Evolutionary conservation across 2,797 vertebrate genomes (phyloP).

Genomic region (Arnoldichthys spilopterus): DNA sequence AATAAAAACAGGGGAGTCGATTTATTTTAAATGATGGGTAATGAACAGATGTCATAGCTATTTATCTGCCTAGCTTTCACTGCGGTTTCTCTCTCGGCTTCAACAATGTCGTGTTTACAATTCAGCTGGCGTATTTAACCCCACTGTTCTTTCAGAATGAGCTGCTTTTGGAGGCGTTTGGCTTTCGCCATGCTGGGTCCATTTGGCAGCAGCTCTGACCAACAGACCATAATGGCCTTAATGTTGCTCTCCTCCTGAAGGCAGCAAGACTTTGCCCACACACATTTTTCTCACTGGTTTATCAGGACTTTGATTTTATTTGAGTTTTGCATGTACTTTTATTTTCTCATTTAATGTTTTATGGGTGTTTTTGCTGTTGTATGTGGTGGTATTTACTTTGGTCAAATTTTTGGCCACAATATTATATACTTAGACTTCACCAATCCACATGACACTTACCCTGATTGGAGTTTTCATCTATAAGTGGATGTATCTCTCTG

Average conservation of each 20-base stretch:
- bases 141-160: constrained; percentile 48
- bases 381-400: background rate
- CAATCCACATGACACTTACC: too few species aligned
- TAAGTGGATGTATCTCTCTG: too few species aligned
- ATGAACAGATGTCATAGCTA: constrained; percentile 79
- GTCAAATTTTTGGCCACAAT: too few species aligned
- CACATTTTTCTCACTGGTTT: constrained; percentile 1
- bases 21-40: constrained; percentile 67
- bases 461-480: too few species aligned
- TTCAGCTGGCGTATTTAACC: constrained; percentile 51
- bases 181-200: constrained; percentile 15
- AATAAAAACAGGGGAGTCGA: constrained; percentile 64
- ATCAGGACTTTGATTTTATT: background rate
- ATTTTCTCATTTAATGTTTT: background rate
- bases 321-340: background rate
- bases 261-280: constrained; percentile 1
- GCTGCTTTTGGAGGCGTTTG: constrained; percentile 47
- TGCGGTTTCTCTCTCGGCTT: constrained; percentile 60
- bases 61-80: constrained; percentile 66
- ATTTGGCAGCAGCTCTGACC: constrained; percentile 28
- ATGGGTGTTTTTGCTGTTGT: background rate
- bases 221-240: constrained; percentile 33
- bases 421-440: too few species aligned
- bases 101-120: constrained; percentile 62
- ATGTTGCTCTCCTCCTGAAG: constrained; percentile 17